Evolutionary conservation across 2,797 vertebrate genomes (phyloP), one percentile per base, ranked within the genome.

Genomic region (Esox masquinongy): DNA sequence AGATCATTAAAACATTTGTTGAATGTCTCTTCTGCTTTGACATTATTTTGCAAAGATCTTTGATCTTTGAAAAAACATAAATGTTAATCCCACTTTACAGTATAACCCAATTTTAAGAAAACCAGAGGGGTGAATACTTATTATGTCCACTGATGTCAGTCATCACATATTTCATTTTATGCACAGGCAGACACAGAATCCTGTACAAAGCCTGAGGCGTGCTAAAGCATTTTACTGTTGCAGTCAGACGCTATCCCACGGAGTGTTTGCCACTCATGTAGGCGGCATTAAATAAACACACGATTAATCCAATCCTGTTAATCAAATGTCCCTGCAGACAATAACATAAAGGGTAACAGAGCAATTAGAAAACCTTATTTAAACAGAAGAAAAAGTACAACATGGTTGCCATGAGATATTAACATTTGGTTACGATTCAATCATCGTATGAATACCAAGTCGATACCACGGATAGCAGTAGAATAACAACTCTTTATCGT

Each of bases 271-370:
- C 73, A 63, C 68, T 66, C 74, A 73, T 76, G 83, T 85, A 78
- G 78, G 83, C 76, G 77, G 74, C 50, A 74, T 81, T 74, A 68
- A 39, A 74, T 67, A 74, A 69, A 80, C 78, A 69, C 80, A 82
- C 77, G 67, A 85, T 83, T 83, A 83, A 85, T 81, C 66, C 61
- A 79, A 4, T 53, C 83, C 70, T 82, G 79, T 82, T 88, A 88
- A 88, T 86, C 86, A 85, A 61, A 82, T 39, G 74, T 81, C 70
- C 74, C 68, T 74, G 74, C 68, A 68, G 78, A 70, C 74, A 75
- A 75, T 63, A 75, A 50, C 24, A 75, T 53, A 63, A 67, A 53
- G 66, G 61, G 50, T 22, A 31, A 53, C 34, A 56, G 6, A 72
- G 26, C 70, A 71, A 53, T 75, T 49, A 56, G 79, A 69, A 74